Conservation (phyloP, 1,140 invertebrate genomes). For the Idris sp. region DNA sequence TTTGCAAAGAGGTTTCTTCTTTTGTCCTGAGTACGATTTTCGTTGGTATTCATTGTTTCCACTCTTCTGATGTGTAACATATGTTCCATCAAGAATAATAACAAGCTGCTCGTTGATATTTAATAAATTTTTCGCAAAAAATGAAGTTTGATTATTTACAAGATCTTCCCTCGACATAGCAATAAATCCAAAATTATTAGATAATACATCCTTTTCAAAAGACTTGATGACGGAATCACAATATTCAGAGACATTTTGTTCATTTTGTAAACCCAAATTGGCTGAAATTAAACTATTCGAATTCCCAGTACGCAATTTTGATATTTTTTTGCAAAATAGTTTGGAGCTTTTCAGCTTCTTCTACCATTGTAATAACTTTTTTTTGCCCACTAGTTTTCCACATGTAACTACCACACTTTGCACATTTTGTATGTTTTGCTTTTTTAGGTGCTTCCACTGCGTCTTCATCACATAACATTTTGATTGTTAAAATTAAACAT, state of each 20-base stretch:
- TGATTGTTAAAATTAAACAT: no score
- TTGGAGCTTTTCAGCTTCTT: no score
- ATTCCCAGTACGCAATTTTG: neutral
- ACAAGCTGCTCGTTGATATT: slow-evolving; percentile 38
- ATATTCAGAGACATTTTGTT: neutral
- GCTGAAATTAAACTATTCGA: neutral
- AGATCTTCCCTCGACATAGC: slow-evolving; percentile 30
- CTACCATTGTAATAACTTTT: no score
- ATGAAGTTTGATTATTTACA: slow-evolving; percentile 49
- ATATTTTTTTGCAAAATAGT: no score
- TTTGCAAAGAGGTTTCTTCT: slow-evolving; percentile 4
- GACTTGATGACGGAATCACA: neutral
- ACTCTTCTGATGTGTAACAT: slow-evolving; percentile 63
- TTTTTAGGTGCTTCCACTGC: no score
- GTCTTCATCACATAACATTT: no score
- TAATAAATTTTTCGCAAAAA: slow-evolving; percentile 44
- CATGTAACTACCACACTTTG: no score
- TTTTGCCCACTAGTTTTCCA: no score
- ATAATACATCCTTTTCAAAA: slow-evolving; percentile 6
- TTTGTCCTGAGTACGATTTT: slow-evolving; percentile 14
- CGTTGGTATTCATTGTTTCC: slow-evolving; percentile 9
- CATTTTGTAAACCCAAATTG: slow-evolving; percentile 2
- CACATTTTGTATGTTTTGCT: no score
- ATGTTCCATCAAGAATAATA: slow-evolving; percentile 62
- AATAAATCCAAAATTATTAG: neutral